Base-by-base conservation (phyloP, 2,113 vertebrate genomes). In the Andinoacara biseriatus region DNA sequence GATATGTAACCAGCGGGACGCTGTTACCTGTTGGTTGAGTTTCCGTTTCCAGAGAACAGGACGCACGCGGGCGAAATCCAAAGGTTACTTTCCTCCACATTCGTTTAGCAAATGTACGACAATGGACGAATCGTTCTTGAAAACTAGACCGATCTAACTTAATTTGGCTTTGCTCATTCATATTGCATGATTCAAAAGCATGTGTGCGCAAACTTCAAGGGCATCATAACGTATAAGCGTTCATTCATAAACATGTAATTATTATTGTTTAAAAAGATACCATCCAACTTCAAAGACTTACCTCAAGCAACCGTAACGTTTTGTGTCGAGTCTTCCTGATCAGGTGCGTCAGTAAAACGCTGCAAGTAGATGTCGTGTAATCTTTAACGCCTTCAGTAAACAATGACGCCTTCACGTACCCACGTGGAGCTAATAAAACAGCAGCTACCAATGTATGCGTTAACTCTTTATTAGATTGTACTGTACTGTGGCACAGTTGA, bases 41-140 rank as follows among this genome's bases (percentile, higher is more conserved):
- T 91, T 91, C 90, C 62, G 54, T 85, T 84, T 78, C 59, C 74
- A 11, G 10, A 0, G 10, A 83, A 5, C 62, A 81, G 9, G 13
- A 20, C 54, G 63, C 0, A 24, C 2, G 20, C 43, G 29, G 29
- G 10, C 13, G 8, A 49, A 49, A 61, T 54, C 5, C 17, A 38
- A 54, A 4, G 3, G 10, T 40, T 26, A 0, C 4, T 18, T 35
- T 56, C 13, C 1, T 69, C 18, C 14, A 46, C 3, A 11, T 20
- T 2, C 18, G 26, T 10, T 43, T 10, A 13, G 20, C 7, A 3
- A 3, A 24, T 5, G 20, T 11, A 20, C 43, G 4, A 0, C 5
- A 10, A 40, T 7, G 46, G 11, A 5, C 4, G 9, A 2, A 8
- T 29, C 33, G 8, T 54, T 29, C 38, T n/a, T n/a, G 2, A 15